phyloP scores from a whole-genome alignment of 2,888 invertebrate genomes.

The Catotricha subobsoleta region DNA sequence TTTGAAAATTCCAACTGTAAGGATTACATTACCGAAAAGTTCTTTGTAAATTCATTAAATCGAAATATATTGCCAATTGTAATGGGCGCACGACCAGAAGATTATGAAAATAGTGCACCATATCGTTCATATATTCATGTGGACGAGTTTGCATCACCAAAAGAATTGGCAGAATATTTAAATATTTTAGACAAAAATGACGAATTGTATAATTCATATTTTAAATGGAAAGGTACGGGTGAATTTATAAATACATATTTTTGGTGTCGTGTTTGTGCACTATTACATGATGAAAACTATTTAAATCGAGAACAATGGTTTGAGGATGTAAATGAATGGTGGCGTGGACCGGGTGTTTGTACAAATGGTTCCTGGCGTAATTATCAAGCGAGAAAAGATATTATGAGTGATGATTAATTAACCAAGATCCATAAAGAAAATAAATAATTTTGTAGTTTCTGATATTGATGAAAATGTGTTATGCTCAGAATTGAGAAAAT shows the following conservation, averaged over 20 bases:
- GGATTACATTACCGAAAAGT: constrained; percentile 93
- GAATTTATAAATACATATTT: constrained; percentile 88
- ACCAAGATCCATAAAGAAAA: too few species aligned
- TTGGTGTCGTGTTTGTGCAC: constrained; percentile 45
- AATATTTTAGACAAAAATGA: constrained; percentile 72
- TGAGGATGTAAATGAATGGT: constrained; percentile 76
- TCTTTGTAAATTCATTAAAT: constrained; percentile 83
- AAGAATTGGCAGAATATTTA: constrained; percentile 73
- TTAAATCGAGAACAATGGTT: constrained; percentile 25
- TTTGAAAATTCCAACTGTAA: constrained; percentile 95
- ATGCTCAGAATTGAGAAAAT: too few species aligned
- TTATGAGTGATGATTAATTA: constrained; percentile 23
- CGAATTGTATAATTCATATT: constrained; percentile 83
- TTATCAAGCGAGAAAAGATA: constrained; percentile 29
- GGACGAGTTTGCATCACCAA: constrained; percentile 79
- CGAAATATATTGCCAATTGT: constrained; percentile 82
- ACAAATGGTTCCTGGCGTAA: constrained; percentile 53
- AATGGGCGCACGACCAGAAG: constrained; percentile 86
- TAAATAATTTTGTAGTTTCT: too few species aligned
- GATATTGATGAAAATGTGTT: too few species aligned
- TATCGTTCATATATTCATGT: constrained; percentile 88
- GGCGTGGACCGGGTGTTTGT: constrained; percentile 67
- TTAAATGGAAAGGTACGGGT: constrained; percentile 86
- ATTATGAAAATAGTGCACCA: constrained; percentile 77
- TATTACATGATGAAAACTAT: constrained; percentile 32